Percentiles rank a stretch among this genome's conserved stretches.
These are phyloP conservation scores for Desoria tigrina DNA, from an alignment of 2,888 invertebrate species.

Conservation along the genomic window DNA sequence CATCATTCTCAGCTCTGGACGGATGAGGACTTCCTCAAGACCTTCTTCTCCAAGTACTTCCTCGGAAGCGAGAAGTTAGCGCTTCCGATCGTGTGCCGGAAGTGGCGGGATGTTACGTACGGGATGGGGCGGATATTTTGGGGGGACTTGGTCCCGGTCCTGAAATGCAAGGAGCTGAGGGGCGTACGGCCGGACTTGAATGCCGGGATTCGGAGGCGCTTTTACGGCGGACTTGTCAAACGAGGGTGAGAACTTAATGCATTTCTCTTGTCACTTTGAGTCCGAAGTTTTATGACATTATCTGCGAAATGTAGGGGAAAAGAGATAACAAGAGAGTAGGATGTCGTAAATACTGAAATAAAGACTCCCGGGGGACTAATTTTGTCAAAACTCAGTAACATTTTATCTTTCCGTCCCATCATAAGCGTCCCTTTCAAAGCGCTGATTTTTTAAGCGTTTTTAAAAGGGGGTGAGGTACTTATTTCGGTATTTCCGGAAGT, in stretches of 20 bases:
- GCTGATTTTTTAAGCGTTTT: too few relatives aligned
- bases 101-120: constrained; percentile 73
- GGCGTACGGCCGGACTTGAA: constrained; percentile 55
- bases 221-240: constrained; percentile 66
- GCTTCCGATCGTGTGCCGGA: constrained; percentile 69
- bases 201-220: constrained; percentile 63
- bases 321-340: not conserved
- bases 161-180: constrained; percentile 81
- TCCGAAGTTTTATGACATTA: not conserved
- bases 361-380: too few relatives aligned
- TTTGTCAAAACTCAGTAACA: too few relatives aligned
- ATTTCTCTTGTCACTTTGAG: not conserved
- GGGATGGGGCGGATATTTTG: constrained; percentile 66
- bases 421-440: too few relatives aligned
- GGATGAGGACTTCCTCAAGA: constrained; percentile 80
- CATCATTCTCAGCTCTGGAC: constrained; percentile 59
- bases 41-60: constrained; percentile 78
- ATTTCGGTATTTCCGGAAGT: too few relatives aligned
- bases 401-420: too few relatives aligned
- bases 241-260: constrained; percentile 50
- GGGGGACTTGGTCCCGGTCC: constrained; percentile 77
- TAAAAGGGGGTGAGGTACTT: too few relatives aligned
- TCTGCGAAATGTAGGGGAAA: not conserved
- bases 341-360: too few relatives aligned
- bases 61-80: constrained; percentile 73